Conservation (phyloP, 2,113 vertebrate genomes). For the Grammomys dolichurus region DNA sequence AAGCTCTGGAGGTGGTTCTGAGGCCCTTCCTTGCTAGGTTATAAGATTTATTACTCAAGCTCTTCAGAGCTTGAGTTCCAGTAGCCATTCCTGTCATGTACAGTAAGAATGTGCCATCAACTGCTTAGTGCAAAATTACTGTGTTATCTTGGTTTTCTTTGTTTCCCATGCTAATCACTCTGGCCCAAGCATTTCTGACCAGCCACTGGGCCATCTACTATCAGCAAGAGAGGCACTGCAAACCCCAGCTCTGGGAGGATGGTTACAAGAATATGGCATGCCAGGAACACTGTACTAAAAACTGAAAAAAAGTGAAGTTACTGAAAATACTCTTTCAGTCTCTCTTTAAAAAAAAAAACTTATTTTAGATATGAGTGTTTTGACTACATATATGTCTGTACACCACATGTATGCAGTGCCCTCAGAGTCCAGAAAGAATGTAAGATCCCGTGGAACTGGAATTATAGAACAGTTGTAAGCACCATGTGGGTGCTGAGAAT, state of each 20-base stretch:
- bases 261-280: background rate
- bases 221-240: background rate
- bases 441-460: background rate
- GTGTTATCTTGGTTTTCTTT: background rate
- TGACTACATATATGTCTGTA: background rate
- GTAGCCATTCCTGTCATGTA: background rate
- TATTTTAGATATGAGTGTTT: background rate
- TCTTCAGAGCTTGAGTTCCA: background rate
- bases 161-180: background rate
- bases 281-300: fast-evolving
- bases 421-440: background rate
- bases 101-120: background rate
- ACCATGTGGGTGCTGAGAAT: background rate
- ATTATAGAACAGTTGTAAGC: background rate
- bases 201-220: background rate
- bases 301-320: background rate
- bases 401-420: background rate
- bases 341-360: background rate
- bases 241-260: background rate
- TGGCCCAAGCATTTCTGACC: background rate
- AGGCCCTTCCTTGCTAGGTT: background rate
- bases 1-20: background rate
- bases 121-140: background rate
- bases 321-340: background rate
- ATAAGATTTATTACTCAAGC: background rate